phyloP scores from a whole-genome alignment of 1,140 invertebrate genomes.

The Lepeophtheirus salmonis region DNA sequence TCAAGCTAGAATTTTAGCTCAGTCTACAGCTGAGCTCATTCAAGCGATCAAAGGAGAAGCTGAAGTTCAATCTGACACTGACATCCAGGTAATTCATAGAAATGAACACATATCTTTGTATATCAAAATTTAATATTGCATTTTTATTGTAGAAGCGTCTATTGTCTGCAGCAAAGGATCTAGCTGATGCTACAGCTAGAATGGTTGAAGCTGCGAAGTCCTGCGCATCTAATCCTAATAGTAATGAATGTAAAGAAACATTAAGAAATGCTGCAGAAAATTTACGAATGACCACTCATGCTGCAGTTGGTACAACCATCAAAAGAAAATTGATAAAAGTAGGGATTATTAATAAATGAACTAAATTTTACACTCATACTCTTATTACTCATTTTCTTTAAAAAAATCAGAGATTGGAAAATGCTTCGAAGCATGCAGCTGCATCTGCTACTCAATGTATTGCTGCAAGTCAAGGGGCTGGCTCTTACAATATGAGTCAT shows the following conservation, averaged over 20 bases:
- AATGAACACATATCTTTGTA: neutral
- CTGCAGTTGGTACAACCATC: conserved; percentile 53
- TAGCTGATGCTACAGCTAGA: conserved; percentile 85
- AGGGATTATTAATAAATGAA: conserved; percentile 16
- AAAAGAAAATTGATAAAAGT: conserved; percentile 51
- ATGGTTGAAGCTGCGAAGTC: conserved; percentile 90
- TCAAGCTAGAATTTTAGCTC: conserved; percentile 45
- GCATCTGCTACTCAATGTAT: conserved; percentile 76
- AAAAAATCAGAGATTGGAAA: conserved; percentile 22
- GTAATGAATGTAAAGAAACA: conserved; percentile 58
- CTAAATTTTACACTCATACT: neutral
- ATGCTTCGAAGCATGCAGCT: conserved; percentile 64
- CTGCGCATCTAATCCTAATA: conserved; percentile 64
- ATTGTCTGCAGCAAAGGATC: conserved; percentile 68
- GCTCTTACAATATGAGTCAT: conserved; percentile 45
- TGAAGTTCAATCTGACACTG: conserved; percentile 62
- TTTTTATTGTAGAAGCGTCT: conserved; percentile 43
- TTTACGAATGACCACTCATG: conserved; percentile 64
- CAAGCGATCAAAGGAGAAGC: conserved; percentile 85
- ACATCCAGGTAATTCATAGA: conserved; percentile 34
- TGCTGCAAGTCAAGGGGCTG: conserved; percentile 46
- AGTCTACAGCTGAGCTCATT: conserved; percentile 76
- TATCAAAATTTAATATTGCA: neutral
- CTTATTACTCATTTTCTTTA: neutral
- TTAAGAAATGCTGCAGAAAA: conserved; percentile 74